These are phyloP conservation scores for Alces alces DNA, from an alignment of 2,113 vertebrate genomes.

Conservation along the genomic window DNA sequence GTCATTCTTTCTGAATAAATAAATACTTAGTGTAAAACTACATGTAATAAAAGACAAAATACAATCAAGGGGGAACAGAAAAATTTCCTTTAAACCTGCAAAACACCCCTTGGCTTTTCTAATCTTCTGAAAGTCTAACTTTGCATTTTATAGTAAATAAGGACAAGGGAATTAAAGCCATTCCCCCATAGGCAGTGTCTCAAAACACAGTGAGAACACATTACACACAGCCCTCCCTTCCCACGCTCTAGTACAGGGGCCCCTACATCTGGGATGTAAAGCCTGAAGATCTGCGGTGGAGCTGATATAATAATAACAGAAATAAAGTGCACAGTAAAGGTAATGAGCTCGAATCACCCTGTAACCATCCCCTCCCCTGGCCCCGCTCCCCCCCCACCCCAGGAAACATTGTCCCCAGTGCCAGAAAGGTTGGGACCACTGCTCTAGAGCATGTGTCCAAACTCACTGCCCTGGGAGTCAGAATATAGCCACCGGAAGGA, in stretches of 20 bases:
- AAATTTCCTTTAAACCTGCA: background rate
- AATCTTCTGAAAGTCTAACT: background rate
- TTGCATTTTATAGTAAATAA: background rate
- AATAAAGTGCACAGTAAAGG: too few species aligned
- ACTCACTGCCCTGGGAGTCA: too few species aligned
- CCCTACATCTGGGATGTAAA: too few species aligned
- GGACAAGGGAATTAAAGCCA: background rate
- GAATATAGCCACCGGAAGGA: background rate
- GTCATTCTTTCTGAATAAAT: background rate
- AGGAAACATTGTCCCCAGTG: too few species aligned
- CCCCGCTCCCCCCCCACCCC: too few species aligned
- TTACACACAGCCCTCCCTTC: too few species aligned
- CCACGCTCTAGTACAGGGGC: too few species aligned
- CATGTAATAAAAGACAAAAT: background rate
- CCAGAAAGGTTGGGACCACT: too few species aligned
- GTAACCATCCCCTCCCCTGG: too few species aligned
- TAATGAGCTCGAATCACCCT: too few species aligned
- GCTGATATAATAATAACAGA: too few species aligned
- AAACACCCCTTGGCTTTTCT: background rate
- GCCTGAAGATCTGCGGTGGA: too few species aligned
- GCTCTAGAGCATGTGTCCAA: background rate
- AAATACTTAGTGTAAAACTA: background rate
- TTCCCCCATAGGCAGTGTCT: background rate
- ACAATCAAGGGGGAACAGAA: background rate
- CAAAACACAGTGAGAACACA: background rate